Conservation (phyloP, 2,797 vertebrate species). For the Psittacula derbiana region DNA sequence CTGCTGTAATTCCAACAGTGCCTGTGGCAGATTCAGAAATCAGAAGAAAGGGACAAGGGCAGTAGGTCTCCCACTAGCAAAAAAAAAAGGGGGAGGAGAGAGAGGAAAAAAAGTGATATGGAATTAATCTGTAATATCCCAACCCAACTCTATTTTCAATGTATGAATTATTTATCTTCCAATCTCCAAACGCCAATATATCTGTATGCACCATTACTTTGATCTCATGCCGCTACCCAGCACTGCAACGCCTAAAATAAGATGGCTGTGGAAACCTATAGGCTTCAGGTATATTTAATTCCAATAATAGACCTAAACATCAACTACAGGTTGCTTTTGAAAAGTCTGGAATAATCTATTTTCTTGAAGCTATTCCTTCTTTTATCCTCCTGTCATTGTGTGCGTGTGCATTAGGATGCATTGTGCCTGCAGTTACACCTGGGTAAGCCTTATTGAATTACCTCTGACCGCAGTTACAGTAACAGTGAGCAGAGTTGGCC, state of each 20-base stretch:
- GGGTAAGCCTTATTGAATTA: not conserved
- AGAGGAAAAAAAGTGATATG: not conserved
- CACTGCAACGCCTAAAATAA: not conserved
- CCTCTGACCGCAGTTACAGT: not conserved
- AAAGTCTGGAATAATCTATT: not conserved
- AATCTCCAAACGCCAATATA: constrained; percentile 26
- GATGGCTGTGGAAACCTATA: not conserved
- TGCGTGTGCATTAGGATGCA: not conserved
- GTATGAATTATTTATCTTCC: constrained; percentile 24
- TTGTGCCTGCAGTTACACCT: not conserved
- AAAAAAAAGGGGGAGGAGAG: not conserved
- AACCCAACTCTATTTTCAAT: not conserved
- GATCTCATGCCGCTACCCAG: not conserved
- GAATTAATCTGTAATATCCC: constrained; percentile 52
- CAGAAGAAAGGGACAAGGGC: constrained; percentile 59
- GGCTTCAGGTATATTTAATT: not conserved
- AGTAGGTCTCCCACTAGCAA: constrained; percentile 55
- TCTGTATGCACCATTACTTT: not conserved
- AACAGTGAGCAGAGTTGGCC: not conserved
- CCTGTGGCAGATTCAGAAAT: constrained; percentile 73
- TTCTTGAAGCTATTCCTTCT: not conserved
- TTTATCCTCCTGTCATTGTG: not conserved
- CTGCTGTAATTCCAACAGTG: constrained; percentile 65
- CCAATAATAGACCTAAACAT: not conserved
- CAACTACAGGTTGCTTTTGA: not conserved